Evolutionary conservation across 2,888 invertebrate genomes (phyloP).

Genomic region (Colostygia pectinataria): DNA sequence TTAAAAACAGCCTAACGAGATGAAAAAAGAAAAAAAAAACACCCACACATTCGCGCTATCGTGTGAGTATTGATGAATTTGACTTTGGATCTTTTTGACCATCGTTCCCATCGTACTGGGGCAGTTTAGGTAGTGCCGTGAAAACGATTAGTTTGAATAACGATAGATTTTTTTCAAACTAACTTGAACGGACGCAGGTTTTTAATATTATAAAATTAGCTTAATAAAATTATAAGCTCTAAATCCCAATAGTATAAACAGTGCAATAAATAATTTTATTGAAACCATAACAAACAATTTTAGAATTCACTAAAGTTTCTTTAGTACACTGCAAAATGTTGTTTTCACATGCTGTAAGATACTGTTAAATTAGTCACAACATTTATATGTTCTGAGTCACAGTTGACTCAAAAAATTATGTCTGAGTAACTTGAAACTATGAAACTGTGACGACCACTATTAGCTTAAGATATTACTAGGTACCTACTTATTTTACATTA

Average conservation of each 20-base stretch:
- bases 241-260: no score
- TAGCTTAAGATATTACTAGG: no score
- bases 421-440: constrained; percentile 55
- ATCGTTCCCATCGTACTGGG: constrained; percentile 38
- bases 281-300: no score
- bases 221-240: no score
- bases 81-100: constrained; percentile 47
- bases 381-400: constrained; percentile 63
- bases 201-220: no score
- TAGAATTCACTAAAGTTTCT: background rate
- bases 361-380: constrained; percentile 62
- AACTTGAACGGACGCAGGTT: no score
- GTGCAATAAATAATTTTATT: no score
- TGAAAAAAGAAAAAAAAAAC: constrained; percentile 53
- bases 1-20: constrained; percentile 70
- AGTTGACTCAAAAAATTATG: constrained; percentile 62
- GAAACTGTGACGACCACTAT: constrained; percentile 22
- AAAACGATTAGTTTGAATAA: constrained; percentile 1
- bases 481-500: no score
- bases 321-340: constrained; percentile 10
- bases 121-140: constrained; percentile 12
- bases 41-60: constrained; percentile 60
- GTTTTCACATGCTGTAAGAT: constrained; percentile 44
- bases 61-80: constrained; percentile 61
- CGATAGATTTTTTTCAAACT: background rate